These are phyloP conservation scores for Hyalella azteca DNA, from an alignment of 2,888 invertebrate genomes.

Conservation along the genomic window DNA sequence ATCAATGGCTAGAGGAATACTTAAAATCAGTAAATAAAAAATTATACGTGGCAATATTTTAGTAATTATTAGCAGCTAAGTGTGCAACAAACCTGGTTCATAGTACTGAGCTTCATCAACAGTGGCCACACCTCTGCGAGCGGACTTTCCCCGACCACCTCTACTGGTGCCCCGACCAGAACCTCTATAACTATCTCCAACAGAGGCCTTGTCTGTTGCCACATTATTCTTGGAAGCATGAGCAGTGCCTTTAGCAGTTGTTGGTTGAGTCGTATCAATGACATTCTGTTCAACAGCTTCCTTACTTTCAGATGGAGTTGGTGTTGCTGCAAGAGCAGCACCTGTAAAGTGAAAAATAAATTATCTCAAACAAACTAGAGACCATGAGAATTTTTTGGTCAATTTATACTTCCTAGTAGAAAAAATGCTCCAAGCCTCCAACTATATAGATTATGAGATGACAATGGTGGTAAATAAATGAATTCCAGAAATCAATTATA, in stretches of 20 bases:
- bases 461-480: no score
- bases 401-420: no score
- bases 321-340: background rate
- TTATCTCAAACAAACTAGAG: background rate
- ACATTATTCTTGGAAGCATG: background rate
- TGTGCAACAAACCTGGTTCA: constrained; percentile 53
- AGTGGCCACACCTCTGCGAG: constrained; percentile 42
- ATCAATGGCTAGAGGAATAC: no score
- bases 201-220: background rate
- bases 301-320: background rate
- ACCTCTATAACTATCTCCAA: background rate
- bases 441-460: no score
- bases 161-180: background rate
- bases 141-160: background rate
- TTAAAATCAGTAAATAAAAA: no score
- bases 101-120: constrained; percentile 51
- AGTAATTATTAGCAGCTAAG: no score
- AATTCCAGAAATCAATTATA: no score
- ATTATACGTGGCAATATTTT: no score
- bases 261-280: background rate
- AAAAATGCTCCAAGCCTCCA: no score
- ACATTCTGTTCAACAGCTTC: background rate
- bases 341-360: background rate
- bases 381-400: no score
- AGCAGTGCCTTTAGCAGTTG: background rate